Conservation (phyloP, 2,888 invertebrate species). For the Acanthopleura granulata region DNA sequence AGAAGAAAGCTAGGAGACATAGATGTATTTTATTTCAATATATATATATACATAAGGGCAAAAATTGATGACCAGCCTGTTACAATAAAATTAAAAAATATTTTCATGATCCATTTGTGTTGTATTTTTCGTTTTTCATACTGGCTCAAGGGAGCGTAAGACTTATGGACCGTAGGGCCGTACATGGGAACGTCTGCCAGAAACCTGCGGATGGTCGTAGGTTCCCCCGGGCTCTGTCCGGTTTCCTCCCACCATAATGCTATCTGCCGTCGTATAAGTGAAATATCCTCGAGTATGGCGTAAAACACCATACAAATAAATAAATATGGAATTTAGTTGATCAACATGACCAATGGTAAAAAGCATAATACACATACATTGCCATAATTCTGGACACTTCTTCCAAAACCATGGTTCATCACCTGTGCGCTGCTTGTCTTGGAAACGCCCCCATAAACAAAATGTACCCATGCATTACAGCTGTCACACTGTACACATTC, state of each 20-base stretch:
- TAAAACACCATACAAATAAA: no score
- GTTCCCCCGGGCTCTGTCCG: background rate
- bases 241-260: background rate
- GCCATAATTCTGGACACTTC: background rate
- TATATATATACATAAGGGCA: no score
- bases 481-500: background rate
- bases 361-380: background rate
- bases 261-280: no score
- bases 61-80: no score
- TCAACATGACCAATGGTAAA: background rate
- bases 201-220: background rate
- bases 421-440: background rate
- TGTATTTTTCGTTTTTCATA: no score
- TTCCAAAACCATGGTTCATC: background rate
- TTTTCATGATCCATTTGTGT: no score
- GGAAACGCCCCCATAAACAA: background rate
- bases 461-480: slow-evolving; percentile 7
- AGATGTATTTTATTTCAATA: no score
- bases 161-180: background rate
- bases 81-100: no score
- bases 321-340: background rate
- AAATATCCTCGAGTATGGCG: no score
- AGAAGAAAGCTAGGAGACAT: no score
- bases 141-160: no score
- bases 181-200: background rate